Percentiles rank a stretch among this genome's conserved stretches.
Evolutionary conservation across 2,113 vertebrate genomes (phyloP).

Genomic region (Aphyosemion australe): DNA sequence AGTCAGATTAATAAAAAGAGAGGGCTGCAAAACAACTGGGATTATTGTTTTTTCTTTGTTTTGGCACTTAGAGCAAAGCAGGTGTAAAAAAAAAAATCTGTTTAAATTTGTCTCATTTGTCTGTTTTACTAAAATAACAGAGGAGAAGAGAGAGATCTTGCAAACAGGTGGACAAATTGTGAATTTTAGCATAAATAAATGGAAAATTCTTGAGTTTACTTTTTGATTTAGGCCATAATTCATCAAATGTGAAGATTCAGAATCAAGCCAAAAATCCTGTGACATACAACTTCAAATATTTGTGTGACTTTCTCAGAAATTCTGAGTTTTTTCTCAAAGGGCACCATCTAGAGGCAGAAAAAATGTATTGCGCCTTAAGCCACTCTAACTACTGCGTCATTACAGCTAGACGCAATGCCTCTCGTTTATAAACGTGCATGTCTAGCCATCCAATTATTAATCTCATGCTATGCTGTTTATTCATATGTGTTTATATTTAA

Average conservation of each 20-base stretch:
- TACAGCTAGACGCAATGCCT: no score
- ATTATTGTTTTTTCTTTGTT: no score
- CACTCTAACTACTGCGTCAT: no score
- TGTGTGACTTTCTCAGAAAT: background rate
- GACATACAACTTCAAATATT: background rate
- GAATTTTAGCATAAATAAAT: background rate
- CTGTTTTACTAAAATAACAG: background rate
- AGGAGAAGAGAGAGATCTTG: background rate
- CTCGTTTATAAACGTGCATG: no score
- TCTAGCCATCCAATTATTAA: no score
- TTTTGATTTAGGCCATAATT: background rate
- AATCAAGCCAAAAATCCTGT: background rate
- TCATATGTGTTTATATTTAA: no score
- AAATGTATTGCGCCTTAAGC: no score
- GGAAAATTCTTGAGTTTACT: background rate
- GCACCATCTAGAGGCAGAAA: no score
- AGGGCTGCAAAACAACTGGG: no score
- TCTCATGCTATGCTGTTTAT: no score
- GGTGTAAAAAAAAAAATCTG: background rate
- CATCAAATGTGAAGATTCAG: background rate
- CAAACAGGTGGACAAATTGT: background rate
- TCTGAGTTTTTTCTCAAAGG: no score
- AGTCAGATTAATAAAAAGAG: background rate
- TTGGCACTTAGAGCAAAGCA: no score
- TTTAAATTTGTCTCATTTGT: background rate